Base-by-base conservation (phyloP, 2,888 invertebrate species). In the Tenthredo scrophulariae region DNA sequence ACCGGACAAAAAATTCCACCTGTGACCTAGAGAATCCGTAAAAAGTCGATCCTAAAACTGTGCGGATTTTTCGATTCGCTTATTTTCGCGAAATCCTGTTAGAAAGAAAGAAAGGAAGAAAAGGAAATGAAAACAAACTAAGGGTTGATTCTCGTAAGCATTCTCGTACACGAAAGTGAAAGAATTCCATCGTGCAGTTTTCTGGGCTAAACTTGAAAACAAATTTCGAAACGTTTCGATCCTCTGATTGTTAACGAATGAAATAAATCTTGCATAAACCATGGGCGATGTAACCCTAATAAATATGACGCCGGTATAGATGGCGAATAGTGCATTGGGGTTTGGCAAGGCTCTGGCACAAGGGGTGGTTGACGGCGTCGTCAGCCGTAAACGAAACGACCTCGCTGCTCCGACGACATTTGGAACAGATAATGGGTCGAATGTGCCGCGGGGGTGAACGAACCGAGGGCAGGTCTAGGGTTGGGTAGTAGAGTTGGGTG, bases 401-500 rank as follows among this genome's bases (percentile, higher is more conserved):
- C 91, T 89, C 91, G 91, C 90, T 91, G 79, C 79, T 82, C 67
- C 82, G 92, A 92, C 92, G 93, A 93, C 93, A 93, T 93, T 93
- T 91, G 92, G 92, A 92, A 92, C 92, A 92, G 93, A 93, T 93
- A 93, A 93, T 92, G 93, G 93, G 91, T 92, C 91, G 93, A 93
- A 93, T 92, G 93, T 92, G 86, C 91, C 91, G 92, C 91, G 93
- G 91, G 93, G 93, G 92, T 93, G 93, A 93, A 93, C 92, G 93
- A 93, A 93, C 93, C 92, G 91, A 93, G 92, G 89, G 91, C 91
- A 89, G 92, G 86, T 86, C 88, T 85, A 89, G 89, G 90, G 91
- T 91, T 91, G 90, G 86, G 91, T 90, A 89, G 88, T 87, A n/a
- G 86, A 85, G 85, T 84, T 79, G 85, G 84, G 80, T 87, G 88